phyloP scores from a whole-genome alignment of 2,797 vertebrate species.

The Sebastes goodei region DNA sequence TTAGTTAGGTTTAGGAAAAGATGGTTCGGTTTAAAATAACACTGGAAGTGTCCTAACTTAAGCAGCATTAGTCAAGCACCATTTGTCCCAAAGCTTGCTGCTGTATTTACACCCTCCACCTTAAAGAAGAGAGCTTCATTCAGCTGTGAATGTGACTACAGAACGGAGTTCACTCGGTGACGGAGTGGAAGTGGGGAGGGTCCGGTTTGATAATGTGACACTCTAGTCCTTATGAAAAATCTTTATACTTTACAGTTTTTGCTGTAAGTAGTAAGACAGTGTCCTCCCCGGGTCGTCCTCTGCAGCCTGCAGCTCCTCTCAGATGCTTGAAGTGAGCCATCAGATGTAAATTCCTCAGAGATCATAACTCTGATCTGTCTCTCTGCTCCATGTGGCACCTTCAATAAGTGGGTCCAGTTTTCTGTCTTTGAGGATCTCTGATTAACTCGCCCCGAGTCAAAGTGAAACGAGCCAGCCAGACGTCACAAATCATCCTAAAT shows the following conservation, averaged over 20 bases:
- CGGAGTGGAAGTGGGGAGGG: too few species aligned
- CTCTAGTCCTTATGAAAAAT: neutral
- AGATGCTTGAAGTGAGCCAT: slow-evolving; percentile 59
- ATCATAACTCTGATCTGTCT: slow-evolving; percentile 57
- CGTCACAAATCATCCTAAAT: slow-evolving; percentile 32
- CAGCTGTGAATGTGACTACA: too few species aligned
- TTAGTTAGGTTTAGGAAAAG: too few species aligned
- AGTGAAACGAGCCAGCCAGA: neutral
- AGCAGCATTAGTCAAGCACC: too few species aligned
- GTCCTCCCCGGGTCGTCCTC: neutral
- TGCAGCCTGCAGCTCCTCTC: slow-evolving; percentile 18
- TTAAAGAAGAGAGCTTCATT: too few species aligned
- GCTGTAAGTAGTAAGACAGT: neutral
- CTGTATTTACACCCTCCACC: too few species aligned
- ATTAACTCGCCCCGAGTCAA: neutral
- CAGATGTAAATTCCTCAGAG: slow-evolving; percentile 59
- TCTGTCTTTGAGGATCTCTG: slow-evolving; percentile 12
- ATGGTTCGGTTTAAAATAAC: too few species aligned
- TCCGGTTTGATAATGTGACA: neutral
- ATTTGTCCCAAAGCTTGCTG: too few species aligned
- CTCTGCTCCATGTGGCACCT: slow-evolving; percentile 35
- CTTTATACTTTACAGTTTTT: neutral
- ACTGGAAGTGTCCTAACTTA: too few species aligned
- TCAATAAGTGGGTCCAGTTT: slow-evolving; percentile 11
- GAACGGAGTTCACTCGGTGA: too few species aligned